Evolutionary conservation across 1,140 invertebrate species (phyloP), one percentile per base, ranked within the genome.

Genomic region (Listronotus bonariensis): DNA sequence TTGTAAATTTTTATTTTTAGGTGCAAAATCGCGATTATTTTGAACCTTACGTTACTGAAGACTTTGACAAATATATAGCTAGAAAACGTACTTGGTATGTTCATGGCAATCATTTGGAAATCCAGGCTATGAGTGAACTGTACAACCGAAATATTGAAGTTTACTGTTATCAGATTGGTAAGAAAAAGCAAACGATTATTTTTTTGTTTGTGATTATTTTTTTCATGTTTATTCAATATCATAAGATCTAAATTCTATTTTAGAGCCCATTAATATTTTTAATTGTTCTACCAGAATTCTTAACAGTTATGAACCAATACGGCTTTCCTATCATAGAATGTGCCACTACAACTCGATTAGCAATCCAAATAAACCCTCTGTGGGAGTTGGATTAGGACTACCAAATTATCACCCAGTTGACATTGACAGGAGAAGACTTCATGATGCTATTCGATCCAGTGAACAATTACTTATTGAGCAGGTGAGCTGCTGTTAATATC

Each of bases 61-160:
- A 96, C 80, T 95, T 97, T 78, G 87, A 87, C 51, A 89, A 87
- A 17, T 97, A 97, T 74, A 86, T 97, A 12, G 86, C 87, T 74
- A 83, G 94, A 17, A 93, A 93, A 80, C 81, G 91, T 8, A 81
- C 85, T 60, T 87, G 90, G 65, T 86, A 88, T 77, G 91, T 91
- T 45, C 94, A 96, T 81, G 94, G 94, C 40, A 97, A 97, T 81
- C 94, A 97, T 78, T 88, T 97, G 69, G 94, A 97, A 81, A 93
- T 97, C 76, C 94, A 97, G 80, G 94, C 94, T 26, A 88, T 97
- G 82, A 92, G 91, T 67, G 94, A 97, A 83, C 88, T 97, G 80
- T 97, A 93, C 77, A 95, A 94, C 80, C 83, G 94, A 68, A 91
- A 90, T n/a, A 90, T 97, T 66, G 93, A 97, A 82, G 89, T 97